phyloP scores from a whole-genome alignment of 1,140 invertebrate species.

The Caenorhabditis latens region DNA sequence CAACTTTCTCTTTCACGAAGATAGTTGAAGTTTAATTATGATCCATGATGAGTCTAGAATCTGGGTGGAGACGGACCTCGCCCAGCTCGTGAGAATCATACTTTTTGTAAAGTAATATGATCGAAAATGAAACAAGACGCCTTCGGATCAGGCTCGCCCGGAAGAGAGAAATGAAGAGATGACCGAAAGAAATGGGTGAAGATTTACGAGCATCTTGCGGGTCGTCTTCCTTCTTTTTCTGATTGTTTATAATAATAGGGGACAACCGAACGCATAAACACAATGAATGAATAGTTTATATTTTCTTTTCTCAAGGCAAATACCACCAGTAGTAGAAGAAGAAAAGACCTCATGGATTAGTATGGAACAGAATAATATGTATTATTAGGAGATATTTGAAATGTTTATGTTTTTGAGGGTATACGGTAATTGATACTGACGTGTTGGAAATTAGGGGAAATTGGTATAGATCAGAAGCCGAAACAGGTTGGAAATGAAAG shows the following conservation, averaged over 20 bases:
- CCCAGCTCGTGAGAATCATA: neutral
- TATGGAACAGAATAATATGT: neutral
- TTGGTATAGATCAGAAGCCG: neutral
- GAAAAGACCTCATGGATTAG: neutral
- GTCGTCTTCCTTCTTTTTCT: conserved; percentile 1
- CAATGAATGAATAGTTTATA: conserved; percentile 31
- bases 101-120: conserved; percentile 32
- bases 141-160: neutral
- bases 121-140: conserved; percentile 6
- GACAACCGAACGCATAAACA: conserved; percentile 9
- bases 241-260: conserved; percentile 53
- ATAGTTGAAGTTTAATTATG: too few relatives aligned
- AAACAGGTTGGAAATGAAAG: neutral
- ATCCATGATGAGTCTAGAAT: neutral
- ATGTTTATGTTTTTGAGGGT: conserved; percentile 16
- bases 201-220: conserved; percentile 39
- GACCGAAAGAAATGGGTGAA: conserved; percentile 32
- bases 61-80: neutral
- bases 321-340: neutral
- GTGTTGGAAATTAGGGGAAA: conserved; percentile 19
- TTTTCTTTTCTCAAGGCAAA: conserved; percentile 19
- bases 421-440: conserved; percentile 47
- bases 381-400: neutral
- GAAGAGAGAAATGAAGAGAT: conserved; percentile 34
- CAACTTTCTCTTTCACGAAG: too few relatives aligned